Percentiles rank a stretch among this genome's conserved stretches.
Evolutionary conservation across 2,888 invertebrate genomes (phyloP).

Genomic region (Heliconius hortense): DNA sequence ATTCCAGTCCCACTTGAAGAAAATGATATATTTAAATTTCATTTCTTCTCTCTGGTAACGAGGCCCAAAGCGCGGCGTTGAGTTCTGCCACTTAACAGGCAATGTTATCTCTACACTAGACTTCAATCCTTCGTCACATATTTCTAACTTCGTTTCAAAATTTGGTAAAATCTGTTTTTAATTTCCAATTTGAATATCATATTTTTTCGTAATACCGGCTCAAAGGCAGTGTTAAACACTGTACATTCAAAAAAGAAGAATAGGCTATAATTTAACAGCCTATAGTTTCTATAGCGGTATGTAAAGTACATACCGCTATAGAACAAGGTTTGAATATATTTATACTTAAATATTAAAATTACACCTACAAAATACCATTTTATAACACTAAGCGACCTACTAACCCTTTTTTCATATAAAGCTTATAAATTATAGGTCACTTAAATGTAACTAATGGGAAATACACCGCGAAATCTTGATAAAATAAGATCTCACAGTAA

Average conservation of each 20-base stretch:
- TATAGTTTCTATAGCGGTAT: slow-evolving; percentile 9
- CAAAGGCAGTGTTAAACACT: background rate
- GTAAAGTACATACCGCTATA: slow-evolving; percentile 1
- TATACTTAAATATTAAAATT: slow-evolving; percentile 31
- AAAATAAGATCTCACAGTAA: slow-evolving; percentile 15
- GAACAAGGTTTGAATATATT: slow-evolving; percentile 14
- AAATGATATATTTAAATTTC: too few species aligned
- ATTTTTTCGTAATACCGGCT: background rate
- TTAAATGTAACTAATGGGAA: slow-evolving; percentile 34
- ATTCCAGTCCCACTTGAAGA: too few species aligned
- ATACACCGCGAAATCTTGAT: slow-evolving; percentile 24
- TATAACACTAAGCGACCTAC: slow-evolving; percentile 40
- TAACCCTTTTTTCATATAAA: slow-evolving; percentile 38
- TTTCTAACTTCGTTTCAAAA: too few species aligned
- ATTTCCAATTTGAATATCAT: background rate
- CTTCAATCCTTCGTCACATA: too few species aligned
- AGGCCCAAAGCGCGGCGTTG: too few species aligned
- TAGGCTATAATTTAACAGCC: background rate
- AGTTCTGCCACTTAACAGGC: too few species aligned
- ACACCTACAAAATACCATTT: slow-evolving; percentile 30
- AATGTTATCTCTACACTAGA: too few species aligned
- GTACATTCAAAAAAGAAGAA: background rate
- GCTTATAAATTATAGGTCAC: slow-evolving; percentile 36
- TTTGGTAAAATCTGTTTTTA: too few species aligned
- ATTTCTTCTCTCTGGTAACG: too few species aligned